Evolutionary conservation across 1,140 invertebrate species (phyloP).

Genomic region (Tetraneura akinire): DNA sequence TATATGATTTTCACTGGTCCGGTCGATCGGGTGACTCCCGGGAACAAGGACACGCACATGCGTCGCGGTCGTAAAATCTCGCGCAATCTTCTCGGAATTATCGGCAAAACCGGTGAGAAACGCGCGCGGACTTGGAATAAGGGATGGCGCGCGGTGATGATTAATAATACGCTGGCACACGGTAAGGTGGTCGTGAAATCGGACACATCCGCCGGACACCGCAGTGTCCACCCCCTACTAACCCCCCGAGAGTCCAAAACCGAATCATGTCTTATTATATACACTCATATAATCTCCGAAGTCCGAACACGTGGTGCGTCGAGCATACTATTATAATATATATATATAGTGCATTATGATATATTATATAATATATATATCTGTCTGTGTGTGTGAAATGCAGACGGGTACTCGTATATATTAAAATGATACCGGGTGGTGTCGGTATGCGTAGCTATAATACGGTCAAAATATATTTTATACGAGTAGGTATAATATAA

Average conservation of each 20-base stretch:
- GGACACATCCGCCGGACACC: constrained; percentile 50
- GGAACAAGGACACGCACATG: constrained; percentile 39
- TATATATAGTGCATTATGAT: too few species aligned
- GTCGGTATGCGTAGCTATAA: too few species aligned
- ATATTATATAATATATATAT: too few species aligned
- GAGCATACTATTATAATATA: too few species aligned
- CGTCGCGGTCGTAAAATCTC: constrained; percentile 27
- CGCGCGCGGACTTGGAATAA: not conserved
- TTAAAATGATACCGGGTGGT: too few species aligned
- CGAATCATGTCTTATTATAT: not conserved
- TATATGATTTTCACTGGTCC: not conserved
- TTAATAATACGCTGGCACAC: not conserved
- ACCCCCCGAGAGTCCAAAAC: not conserved
- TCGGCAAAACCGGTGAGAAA: constrained; percentile 7
- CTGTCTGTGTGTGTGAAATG: too few species aligned
- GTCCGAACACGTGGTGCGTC: constrained; percentile 35
- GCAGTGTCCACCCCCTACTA: not conserved
- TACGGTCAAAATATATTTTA: too few species aligned
- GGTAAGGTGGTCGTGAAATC: constrained; percentile 6
- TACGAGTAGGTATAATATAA: too few species aligned
- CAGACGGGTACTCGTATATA: too few species aligned
- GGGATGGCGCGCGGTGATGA: not conserved
- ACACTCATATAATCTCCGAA: not conserved
- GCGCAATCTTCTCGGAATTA: constrained; percentile 35
- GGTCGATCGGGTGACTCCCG: constrained; percentile 24